Conservation (phyloP, 1,140 invertebrate genomes). For the Proales similis region DNA sequence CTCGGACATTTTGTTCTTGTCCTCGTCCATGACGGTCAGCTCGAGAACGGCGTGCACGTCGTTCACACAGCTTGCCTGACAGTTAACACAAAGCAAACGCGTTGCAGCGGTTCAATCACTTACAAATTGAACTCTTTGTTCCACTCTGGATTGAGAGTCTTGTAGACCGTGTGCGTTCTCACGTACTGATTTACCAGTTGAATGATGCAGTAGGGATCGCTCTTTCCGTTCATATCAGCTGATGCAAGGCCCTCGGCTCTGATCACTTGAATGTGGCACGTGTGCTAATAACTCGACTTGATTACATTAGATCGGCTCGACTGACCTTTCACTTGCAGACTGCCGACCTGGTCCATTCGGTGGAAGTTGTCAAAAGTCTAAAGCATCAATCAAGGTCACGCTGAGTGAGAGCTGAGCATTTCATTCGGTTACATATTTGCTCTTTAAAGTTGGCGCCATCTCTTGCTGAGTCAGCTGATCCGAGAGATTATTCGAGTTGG, state of each 20-base stretch:
- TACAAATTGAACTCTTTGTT: slow-evolving; percentile 97
- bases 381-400: slow-evolving; percentile 48
- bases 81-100: slow-evolving; percentile 41
- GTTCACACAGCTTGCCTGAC: slow-evolving; percentile 73
- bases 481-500: neutral
- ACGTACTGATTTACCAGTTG: slow-evolving; percentile 86
- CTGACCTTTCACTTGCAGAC: slow-evolving; percentile 54
- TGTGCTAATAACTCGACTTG: too few species aligned
- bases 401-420: neutral
- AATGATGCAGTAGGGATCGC: slow-evolving; percentile 92
- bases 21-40: slow-evolving; percentile 96
- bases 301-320: too few species aligned
- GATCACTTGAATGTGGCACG: too few species aligned
- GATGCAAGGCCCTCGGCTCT: slow-evolving; percentile 16
- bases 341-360: slow-evolving; percentile 51
- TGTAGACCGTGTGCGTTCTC: slow-evolving; percentile 97
- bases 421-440: neutral
- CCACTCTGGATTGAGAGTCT: slow-evolving; percentile 90
- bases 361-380: too few species aligned
- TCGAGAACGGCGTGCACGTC: slow-evolving; percentile 92
- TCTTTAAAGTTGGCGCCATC: neutral
- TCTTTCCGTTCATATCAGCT: slow-evolving; percentile 54
- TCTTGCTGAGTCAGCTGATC: neutral
- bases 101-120: slow-evolving; percentile 51
- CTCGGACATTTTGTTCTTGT: slow-evolving; percentile 92